Base-by-base conservation (phyloP, 2,797 vertebrate species). In the Australoheros facetus region DNA sequence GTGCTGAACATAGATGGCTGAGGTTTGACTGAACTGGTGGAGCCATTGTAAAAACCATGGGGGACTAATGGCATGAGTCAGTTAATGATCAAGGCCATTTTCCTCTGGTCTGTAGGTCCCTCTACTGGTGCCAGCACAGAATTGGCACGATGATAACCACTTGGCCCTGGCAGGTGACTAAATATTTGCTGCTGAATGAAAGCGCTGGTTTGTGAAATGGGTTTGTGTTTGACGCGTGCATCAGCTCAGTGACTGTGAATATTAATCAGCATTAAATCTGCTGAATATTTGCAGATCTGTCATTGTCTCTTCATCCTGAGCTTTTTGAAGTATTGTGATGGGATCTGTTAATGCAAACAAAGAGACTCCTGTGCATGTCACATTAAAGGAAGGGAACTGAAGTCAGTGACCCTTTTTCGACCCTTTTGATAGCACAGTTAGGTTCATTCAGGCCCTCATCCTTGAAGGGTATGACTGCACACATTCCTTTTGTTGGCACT, bases 61-160 rank as follows among this genome's bases (percentile, higher is more conserved):
- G 71, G 51, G 56, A 84, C 85, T 80, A 87, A 73, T 66, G 69
- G 17, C 60, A 37, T 30, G 19, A 82, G 51, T 51, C 39, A 34
- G 71, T 87, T 85, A 89, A 75, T 79, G 37, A 81, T 69, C 48
- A 16, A 30, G 17, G 57, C 7, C 17, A 17, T 55, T 83, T 77
- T 73, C 55, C 60, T 58, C 64, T 83, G 86, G 85, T 87, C 86
- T 89, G 75, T 74, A 90, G 88, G 85, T 92, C 88, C 85, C 91
- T 88, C 90, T 91, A 48, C 90, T 93, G 91, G 88, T 62, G 48
- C 71, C 73, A 76, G 64, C 62, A 71, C 78, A 75, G 64, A 51
- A 69, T 17, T 69, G 26, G 64, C 64, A 48, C 39, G 0, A 28
- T 69, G 42, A 30, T 69, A 69, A n/a, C 42, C 26, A 13, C 64